phyloP scores from a whole-genome alignment of 2,888 invertebrate genomes.

The Lasiommata megera region DNA sequence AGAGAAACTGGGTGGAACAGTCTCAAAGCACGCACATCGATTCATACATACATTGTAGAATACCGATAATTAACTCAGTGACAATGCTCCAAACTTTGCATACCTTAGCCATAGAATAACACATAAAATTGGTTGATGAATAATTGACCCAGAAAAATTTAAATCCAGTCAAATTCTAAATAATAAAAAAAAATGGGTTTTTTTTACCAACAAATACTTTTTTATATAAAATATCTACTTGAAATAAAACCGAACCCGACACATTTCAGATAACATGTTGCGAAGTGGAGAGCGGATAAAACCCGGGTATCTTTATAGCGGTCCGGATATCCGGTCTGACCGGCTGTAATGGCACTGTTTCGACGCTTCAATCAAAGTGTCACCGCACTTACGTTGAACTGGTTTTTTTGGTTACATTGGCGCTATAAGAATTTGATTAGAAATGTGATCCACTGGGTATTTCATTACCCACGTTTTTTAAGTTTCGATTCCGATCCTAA shows the following conservation, averaged over 20 bases:
- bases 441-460: not conserved
- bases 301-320: constrained; percentile 37
- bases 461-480: no score
- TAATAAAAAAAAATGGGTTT: no score
- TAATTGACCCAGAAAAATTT: no score
- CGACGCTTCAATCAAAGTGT: constrained; percentile 33
- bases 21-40: no score
- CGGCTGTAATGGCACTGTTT: constrained; percentile 27
- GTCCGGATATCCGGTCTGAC: constrained; percentile 37
- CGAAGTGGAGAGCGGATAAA: not conserved
- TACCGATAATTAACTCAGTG: no score
- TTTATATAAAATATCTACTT: not conserved
- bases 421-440: not conserved
- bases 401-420: not conserved
- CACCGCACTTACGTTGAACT: constrained; percentile 13
- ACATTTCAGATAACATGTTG: not conserved
- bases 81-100: no score
- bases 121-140: no score
- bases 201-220: not conserved
- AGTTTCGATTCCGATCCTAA: no score
- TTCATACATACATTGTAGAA: no score
- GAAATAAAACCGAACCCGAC: not conserved
- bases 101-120: no score
- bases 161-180: no score
- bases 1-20: no score